Base-by-base conservation (phyloP, 2,888 invertebrate species). In the Lasioglossum pauxillum region DNA sequence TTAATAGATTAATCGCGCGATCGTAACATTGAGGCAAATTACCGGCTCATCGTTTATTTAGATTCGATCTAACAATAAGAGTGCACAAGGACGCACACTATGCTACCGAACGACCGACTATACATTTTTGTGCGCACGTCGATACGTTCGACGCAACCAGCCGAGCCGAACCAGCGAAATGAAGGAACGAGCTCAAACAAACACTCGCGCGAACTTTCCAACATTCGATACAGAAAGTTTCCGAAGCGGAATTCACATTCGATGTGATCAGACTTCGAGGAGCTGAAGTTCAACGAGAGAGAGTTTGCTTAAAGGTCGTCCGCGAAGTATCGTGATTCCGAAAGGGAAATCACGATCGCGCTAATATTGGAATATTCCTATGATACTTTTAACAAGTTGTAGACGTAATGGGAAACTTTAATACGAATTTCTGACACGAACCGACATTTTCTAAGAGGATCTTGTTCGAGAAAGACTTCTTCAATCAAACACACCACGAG, bases 21-120 rank as follows among this genome's bases (percentile, higher is more conserved):
- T n/a, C 31, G 74, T 53, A 57, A 31, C 60, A 19, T 8, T 19
- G 49, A 41, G 67, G 60, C 53, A 53, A 67, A 77, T 57, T 49
- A 78, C 19, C 64, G 19, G 12, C 53, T 16, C 64, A 80, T 86
- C 12, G 19, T 84, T 86, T 84, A 84, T 86, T 86, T 71, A 80
- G 69, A 53, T 73, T 74, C 79, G 75, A 80, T 79, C 73, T 19
- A 64, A n/a, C n/a, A n/a, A n/a, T n/a, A n/a, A 31, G 64, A 64
- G 57, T 71, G n/a, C 53, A 64, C 85, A 78, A 84, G 72, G 75
- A 57, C 72, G 75, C 19, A 27, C 64, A 10, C 19, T 67, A 31
- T 23, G n/a, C 60, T 31, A 71, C n/a, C 23, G 14, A 14, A 10
- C 4, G 27, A 49, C 53, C 19, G 46, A 64, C 72, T 81, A 75